Evolutionary conservation across 2,113 vertebrate species (phyloP), one percentile per base, ranked within the genome.

Genomic region (Cochlearius cochlearius): DNA sequence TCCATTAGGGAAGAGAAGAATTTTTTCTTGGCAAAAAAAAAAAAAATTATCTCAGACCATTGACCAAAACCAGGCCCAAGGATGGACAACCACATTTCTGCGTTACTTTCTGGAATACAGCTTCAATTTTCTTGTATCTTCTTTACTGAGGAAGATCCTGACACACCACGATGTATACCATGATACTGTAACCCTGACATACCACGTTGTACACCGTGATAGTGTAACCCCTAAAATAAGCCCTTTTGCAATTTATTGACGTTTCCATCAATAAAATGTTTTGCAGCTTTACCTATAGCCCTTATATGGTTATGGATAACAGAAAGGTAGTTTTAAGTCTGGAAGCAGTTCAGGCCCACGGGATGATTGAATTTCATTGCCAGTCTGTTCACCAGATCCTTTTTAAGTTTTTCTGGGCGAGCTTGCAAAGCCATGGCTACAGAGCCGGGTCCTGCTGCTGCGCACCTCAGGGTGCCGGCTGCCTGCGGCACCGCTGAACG

Each of bases 121-220:
- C 30, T 18, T 73, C 11, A 6, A 15, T 52, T 52, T 67, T 29
- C 10, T 56, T 11, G 1, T 2, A 1, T 75, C 72, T 78, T 56
- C 49, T 36, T 69, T 38, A 72, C 29, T 0, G 3, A 66, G 45
- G 7, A 84, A 67, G 29, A 30, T 15, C 34, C 18, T 3, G 4
- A 16, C 16, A 38, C 0, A 16, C 17, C 47, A 15, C 3, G 10
- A 4, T 3, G 1, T 19, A 50, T 10, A 36, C 11, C 16, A 18
- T 8, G 10, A 9, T 50, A 32, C 0, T 21, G 12, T 47, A 56
- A 49, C 8, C 14, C 10, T 1, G 2, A 53, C 14, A 45, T 3
- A 36, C 7, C 1, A 0, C 6, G 12, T 8, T n/a, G 26, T 13
- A 25, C 13, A n/a, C 9, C 1, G 2, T 1, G 5, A 29, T 0